phyloP scores from a whole-genome alignment of 2,113 vertebrate genomes.

The Parus major region DNA sequence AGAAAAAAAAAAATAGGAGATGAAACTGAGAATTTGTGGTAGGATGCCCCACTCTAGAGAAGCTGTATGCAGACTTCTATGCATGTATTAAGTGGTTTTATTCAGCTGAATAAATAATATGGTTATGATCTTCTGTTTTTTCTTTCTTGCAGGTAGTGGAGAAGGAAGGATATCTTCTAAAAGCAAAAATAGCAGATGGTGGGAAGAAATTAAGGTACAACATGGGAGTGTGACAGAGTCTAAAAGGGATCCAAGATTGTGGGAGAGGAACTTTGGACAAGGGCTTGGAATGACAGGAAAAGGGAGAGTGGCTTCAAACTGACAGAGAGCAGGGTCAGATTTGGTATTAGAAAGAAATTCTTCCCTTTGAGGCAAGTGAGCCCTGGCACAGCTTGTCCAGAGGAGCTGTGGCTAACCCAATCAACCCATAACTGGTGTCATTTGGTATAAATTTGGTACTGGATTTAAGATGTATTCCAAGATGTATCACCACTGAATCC shows the following conservation, averaged over 20 bases:
- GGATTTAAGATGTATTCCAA: background rate
- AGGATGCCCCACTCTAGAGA: background rate
- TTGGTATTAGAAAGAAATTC: background rate
- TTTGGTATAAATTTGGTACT: background rate
- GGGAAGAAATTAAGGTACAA: slow-evolving; percentile 90
- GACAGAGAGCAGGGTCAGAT: background rate
- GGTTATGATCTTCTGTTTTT: background rate
- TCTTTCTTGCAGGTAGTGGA: slow-evolving; percentile 76
- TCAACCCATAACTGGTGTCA: too few relatives aligned
- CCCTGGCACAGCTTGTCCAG: background rate
- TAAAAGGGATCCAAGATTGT: background rate
- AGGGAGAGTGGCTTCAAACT: background rate
- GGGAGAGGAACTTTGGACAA: background rate
- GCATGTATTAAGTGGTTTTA: background rate
- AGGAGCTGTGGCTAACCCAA: background rate
- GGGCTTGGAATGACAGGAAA: background rate
- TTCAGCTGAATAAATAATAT: slow-evolving; percentile 7
- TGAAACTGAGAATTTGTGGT: background rate
- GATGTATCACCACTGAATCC: background rate
- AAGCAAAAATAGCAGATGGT: slow-evolving; percentile 90
- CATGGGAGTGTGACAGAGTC: background rate
- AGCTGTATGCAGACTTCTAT: background rate
- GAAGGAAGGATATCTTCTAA: slow-evolving; percentile 89
- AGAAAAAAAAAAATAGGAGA: background rate
- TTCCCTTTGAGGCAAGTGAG: background rate